Conservation (phyloP, 2,888 invertebrate genomes). For the Eremobia ochroleuca region DNA sequence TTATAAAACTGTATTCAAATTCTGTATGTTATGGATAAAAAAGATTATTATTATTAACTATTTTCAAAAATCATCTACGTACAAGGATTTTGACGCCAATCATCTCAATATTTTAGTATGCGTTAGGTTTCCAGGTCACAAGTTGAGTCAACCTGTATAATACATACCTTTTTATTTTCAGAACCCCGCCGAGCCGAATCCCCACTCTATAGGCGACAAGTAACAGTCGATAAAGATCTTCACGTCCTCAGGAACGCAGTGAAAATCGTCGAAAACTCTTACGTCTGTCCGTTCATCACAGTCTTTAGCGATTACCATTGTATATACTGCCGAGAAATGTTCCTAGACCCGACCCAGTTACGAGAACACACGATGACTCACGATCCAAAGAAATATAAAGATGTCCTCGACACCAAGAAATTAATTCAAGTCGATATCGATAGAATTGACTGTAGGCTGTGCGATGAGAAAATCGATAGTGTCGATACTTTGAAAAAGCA, state of each 20-base stretch:
- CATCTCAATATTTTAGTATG: too few relatives aligned
- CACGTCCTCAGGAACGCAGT: conserved; percentile 68
- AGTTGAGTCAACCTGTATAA: not conserved
- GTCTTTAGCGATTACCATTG: conserved; percentile 79
- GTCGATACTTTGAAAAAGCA: conserved; percentile 79
- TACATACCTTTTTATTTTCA: conserved; percentile 11
- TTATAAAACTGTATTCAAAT: too few relatives aligned
- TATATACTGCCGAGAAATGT: conserved; percentile 80
- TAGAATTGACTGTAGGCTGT: conserved; percentile 78
- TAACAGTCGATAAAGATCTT: conserved; percentile 46
- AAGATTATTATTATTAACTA: too few relatives aligned
- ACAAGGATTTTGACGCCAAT: not conserved
- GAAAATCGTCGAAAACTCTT: conserved; percentile 79
- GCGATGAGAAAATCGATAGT: conserved; percentile 74
- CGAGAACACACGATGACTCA: conserved; percentile 79
- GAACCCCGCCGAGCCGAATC: conserved; percentile 18
- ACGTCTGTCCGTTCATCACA: conserved; percentile 79
- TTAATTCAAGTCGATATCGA: conserved; percentile 77
- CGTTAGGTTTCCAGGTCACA: not conserved
- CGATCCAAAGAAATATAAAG: conserved; percentile 74
- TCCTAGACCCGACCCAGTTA: conserved; percentile 76
- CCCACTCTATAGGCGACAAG: conserved; percentile 13
- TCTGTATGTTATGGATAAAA: too few relatives aligned
- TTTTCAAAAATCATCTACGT: too few relatives aligned
- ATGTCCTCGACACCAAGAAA: conserved; percentile 71